Conservation (phyloP, 2,888 invertebrate species). For the Scaeva pyrastri region DNA sequence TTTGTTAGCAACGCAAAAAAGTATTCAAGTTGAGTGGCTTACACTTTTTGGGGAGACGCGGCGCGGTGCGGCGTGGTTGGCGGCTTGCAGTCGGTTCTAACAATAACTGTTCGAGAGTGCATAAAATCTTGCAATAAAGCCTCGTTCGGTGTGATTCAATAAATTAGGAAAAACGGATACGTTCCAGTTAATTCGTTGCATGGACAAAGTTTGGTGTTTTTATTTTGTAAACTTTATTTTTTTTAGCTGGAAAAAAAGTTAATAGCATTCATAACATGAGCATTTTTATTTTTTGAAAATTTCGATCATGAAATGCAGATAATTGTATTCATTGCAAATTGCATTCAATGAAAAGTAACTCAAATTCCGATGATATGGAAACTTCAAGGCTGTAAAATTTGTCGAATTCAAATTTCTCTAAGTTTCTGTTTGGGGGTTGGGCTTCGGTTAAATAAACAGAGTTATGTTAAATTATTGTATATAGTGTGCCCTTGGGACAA, state of each 20-base stretch:
- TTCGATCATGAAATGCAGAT: conserved; percentile 1
- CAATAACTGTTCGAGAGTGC: not conserved
- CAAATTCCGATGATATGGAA: too few relatives aligned
- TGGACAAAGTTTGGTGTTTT: not conserved
- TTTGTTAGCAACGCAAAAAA: not conserved
- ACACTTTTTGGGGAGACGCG: conserved; percentile 15
- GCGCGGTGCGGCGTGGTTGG: too few relatives aligned
- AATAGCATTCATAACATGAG: not conserved
- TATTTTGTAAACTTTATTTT: not conserved
- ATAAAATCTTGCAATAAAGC: conserved; percentile 1
- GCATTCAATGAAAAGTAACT: not conserved
- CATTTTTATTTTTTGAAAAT: not conserved
- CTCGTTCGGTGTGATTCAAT: conserved; percentile 16
- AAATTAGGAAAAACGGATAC: conserved; percentile 31
- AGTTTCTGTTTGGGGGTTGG: too few relatives aligned
- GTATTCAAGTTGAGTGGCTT: conserved; percentile 15
- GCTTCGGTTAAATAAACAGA: too few relatives aligned
- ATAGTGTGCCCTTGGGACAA: too few relatives aligned
- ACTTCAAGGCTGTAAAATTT: too few relatives aligned
- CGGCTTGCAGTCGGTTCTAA: not conserved
- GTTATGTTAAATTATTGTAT: too few relatives aligned
- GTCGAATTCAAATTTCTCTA: too few relatives aligned
- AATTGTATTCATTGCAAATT: not conserved
- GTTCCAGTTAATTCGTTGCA: conserved; percentile 30
- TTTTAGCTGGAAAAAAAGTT: too few relatives aligned